A percentile compares a stretch with the other conserved stretches of the same genome.
Evolutionary conservation across 2,888 invertebrate species (phyloP).

Genomic region (Stenolophus ochropezus): DNA sequence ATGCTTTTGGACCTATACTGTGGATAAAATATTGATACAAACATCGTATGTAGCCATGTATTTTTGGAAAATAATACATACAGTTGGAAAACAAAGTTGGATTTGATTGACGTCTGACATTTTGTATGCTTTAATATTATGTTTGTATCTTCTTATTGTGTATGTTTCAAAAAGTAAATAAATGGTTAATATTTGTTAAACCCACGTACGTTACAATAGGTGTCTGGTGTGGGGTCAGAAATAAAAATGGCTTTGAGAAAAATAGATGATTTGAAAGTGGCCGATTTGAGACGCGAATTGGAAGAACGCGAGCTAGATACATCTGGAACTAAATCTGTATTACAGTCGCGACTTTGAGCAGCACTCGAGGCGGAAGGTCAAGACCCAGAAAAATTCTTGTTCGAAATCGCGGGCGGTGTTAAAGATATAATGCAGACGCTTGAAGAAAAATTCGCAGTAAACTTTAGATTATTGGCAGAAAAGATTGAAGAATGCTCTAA

Average conservation of each 20-base stretch:
- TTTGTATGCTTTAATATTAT: no score
- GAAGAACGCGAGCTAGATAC: neutral
- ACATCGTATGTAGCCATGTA: no score
- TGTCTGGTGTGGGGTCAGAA: neutral
- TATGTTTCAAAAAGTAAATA: neutral
- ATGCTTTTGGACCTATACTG: no score
- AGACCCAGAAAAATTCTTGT: neutral
- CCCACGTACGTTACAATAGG: neutral
- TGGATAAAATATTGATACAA: no score
- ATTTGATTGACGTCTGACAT: no score
- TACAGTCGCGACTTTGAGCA: neutral
- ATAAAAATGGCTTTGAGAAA: neutral
- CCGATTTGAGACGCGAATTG: constrained; percentile 15
- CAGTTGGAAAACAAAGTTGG: no score
- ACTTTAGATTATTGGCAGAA: neutral
- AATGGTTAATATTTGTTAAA: neutral
- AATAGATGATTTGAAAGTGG: neutral
- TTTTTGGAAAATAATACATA: no score
- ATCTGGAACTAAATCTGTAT: neutral
- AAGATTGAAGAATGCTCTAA: neutral
- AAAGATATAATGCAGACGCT: neutral
- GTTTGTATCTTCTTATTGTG: neutral
- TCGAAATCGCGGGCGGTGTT: neutral
- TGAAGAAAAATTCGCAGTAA: neutral
- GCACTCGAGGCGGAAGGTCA: neutral